Evolutionary conservation across 2,113 vertebrate genomes (phyloP).

Genomic region (Thomomys bottae): DNA sequence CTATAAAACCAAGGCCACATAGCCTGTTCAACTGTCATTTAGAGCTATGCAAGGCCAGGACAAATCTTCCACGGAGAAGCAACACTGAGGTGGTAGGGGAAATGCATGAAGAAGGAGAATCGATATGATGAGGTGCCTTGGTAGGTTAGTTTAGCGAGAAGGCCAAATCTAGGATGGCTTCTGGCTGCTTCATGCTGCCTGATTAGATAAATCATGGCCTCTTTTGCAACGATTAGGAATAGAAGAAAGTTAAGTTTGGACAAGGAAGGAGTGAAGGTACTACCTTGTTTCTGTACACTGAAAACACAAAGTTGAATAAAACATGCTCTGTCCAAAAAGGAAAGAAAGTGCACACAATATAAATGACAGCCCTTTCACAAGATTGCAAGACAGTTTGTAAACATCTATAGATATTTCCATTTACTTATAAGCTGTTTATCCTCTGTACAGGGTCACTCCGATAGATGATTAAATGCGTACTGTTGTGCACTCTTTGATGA

Average conservation of each 20-base stretch:
- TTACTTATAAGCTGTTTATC: slow-evolving; percentile 19
- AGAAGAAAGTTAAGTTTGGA: not conserved
- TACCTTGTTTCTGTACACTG: not conserved
- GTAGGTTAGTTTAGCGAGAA: not conserved
- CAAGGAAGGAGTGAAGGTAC: not conserved
- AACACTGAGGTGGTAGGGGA: not conserved
- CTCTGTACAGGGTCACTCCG: not conserved
- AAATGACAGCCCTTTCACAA: not conserved
- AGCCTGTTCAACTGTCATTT: not conserved
- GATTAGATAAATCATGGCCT: not conserved
- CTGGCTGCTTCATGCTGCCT: not conserved
- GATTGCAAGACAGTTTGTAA: slow-evolving; percentile 8
- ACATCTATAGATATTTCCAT: not conserved
- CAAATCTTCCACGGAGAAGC: not conserved
- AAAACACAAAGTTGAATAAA: not conserved
- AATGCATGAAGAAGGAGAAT: not conserved
- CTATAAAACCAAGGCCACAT: not conserved
- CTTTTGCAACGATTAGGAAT: not conserved
- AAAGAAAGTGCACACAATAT: not conserved
- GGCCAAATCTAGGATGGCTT: no score
- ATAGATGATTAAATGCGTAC: not conserved
- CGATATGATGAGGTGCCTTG: not conserved
- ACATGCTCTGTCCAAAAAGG: not conserved
- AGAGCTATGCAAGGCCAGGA: not conserved
- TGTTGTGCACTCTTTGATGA: not conserved